Evolutionary conservation across 1,140 invertebrate genomes (phyloP).

Genomic region (Eulimnadia texana): DNA sequence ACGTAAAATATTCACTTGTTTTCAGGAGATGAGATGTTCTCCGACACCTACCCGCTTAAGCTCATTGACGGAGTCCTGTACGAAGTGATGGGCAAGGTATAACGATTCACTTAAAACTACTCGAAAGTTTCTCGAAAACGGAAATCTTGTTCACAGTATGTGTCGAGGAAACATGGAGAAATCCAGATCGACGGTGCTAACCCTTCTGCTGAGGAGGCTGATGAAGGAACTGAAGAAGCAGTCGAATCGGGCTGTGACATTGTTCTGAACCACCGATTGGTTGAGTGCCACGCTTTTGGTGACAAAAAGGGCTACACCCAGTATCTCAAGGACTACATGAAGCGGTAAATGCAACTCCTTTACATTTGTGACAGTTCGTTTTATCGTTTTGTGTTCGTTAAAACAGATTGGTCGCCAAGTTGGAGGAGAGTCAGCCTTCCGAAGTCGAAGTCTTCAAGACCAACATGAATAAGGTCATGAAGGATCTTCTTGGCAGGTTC

Average conservation of each 20-base stretch:
- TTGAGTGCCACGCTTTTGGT: slow-evolving; percentile 67
- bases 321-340: slow-evolving; percentile 94
- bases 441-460: slow-evolving; percentile 78
- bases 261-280: slow-evolving; percentile 78
- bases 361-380: slow-evolving; percentile 21
- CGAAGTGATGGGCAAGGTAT: slow-evolving; percentile 79
- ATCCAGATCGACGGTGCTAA: slow-evolving; percentile 72
- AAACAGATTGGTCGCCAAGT: slow-evolving; percentile 55
- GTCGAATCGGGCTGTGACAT: slow-evolving; percentile 76
- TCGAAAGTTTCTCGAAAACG: background rate
- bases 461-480: slow-evolving; percentile 90
- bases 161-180: slow-evolving; percentile 59
- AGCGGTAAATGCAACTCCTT: slow-evolving; percentile 46
- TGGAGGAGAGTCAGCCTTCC: slow-evolving; percentile 60
- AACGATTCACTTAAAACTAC: background rate
- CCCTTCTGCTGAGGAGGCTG: slow-evolving; percentile 78
- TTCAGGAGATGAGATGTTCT: slow-evolving; percentile 93
- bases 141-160: slow-evolving; percentile 35
- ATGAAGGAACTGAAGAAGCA: slow-evolving; percentile 62
- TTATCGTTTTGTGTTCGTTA: slow-evolving; percentile 13
- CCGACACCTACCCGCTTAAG: slow-evolving; percentile 91
- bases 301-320: slow-evolving; percentile 80
- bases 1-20: slow-evolving; percentile 24
- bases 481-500: slow-evolving; percentile 77
- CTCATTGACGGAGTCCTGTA: slow-evolving; percentile 84